These are phyloP conservation scores for Toxostoma redivivum DNA, from an alignment of 2,113 vertebrate genomes.

Conservation along the genomic window DNA sequence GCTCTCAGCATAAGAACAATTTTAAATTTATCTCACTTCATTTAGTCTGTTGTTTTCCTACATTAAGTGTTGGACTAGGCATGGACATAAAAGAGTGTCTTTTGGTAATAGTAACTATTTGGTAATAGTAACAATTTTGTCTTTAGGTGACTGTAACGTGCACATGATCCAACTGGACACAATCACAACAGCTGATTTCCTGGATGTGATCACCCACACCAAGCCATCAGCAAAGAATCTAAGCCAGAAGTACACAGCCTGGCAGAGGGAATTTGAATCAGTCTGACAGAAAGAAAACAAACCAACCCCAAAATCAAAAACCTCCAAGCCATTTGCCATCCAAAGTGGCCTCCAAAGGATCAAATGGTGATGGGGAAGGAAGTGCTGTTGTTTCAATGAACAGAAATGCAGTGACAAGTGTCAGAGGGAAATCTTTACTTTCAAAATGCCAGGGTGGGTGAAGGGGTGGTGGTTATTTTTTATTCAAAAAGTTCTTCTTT, in stretches of 20 bases:
- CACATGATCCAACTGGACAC: constrained; percentile 79
- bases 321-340: not conserved
- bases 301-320: not conserved
- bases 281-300: constrained; percentile 62
- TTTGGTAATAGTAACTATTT: not conserved
- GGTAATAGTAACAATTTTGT: not conserved
- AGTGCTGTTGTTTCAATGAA: not conserved
- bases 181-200: constrained; percentile 85
- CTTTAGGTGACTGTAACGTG: constrained; percentile 67
- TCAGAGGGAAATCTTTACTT: not conserved
- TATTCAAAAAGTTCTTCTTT: not conserved
- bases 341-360: not conserved
- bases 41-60: not conserved
- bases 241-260: constrained; percentile 82
- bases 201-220: constrained; percentile 86
- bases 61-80: not conserved
- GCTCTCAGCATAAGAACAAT: not conserved
- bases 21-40: not conserved
- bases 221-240: constrained; percentile 89
- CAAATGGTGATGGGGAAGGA: not conserved
- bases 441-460: not conserved
- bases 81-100: not conserved
- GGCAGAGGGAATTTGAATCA: constrained; percentile 90
- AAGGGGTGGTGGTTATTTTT: not conserved
- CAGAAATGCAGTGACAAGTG: not conserved